phyloP scores from a whole-genome alignment of 2,888 invertebrate species.

The Aromia moschata region DNA sequence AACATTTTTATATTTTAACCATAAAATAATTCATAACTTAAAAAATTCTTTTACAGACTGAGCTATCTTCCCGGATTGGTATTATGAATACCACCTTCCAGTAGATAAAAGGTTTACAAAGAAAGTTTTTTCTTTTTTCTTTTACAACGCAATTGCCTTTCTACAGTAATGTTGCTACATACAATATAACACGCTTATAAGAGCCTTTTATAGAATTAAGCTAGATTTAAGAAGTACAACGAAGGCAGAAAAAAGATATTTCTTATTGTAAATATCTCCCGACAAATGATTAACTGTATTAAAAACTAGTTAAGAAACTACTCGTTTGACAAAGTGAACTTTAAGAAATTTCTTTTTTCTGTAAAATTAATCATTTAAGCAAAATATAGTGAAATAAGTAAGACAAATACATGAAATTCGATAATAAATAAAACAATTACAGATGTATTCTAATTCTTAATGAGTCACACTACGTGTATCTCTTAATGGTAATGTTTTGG shows the following conservation, averaged over 20 bases:
- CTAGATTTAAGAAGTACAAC: conserved; percentile 15
- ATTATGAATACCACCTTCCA: conserved; percentile 44
- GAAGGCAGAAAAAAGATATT: not conserved
- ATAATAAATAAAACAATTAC: no score
- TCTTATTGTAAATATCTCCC: not conserved
- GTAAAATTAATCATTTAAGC: conserved; percentile 12
- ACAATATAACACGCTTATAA: conserved; percentile 29
- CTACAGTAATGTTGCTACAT: conserved; percentile 17
- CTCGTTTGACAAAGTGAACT: not conserved
- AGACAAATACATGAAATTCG: no score
- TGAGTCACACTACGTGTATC: no score
- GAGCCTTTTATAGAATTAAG: conserved; percentile 17
- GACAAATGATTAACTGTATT: no score
- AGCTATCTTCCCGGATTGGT: conserved; percentile 46
- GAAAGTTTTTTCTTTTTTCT: conserved; percentile 23
- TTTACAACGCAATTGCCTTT: conserved; percentile 21
- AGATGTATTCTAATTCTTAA: no score
- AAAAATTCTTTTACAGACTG: conserved; percentile 48
- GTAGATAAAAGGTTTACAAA: conserved; percentile 25
- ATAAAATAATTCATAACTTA: conserved; percentile 5
- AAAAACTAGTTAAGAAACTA: no score
- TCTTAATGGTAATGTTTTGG: no score
- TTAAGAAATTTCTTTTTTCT: not conserved
- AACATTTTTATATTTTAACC: not conserved
- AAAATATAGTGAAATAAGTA: no score